These are phyloP conservation scores for Stomatorhinus ivindoensis DNA, from an alignment of 2,113 vertebrate genomes.

Conservation along the genomic window DNA sequence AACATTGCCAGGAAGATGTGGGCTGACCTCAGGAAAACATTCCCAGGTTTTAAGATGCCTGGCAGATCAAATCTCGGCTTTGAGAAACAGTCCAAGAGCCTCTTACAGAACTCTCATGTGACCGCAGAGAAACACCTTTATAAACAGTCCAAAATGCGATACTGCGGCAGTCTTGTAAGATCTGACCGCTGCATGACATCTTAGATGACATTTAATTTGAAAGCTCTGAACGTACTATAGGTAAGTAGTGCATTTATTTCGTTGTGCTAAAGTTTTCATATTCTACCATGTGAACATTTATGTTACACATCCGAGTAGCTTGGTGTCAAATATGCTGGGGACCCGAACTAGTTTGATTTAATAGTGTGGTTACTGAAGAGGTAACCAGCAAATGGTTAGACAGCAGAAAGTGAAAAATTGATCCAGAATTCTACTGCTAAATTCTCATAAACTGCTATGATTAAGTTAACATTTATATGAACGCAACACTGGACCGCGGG, in stretches of 20 bases:
- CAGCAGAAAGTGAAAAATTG: background rate
- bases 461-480: background rate
- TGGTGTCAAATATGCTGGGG: background rate
- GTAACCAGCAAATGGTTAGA: background rate
- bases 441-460: background rate
- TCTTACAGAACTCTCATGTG: background rate
- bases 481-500: background rate
- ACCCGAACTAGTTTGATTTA: background rate
- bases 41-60: background rate
- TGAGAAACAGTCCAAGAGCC: background rate
- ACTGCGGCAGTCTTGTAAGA: background rate
- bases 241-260: background rate
- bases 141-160: background rate
- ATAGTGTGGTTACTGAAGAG: background rate
- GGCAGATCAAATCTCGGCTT: background rate
- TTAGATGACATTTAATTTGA: background rate
- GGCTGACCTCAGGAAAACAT: background rate
- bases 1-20: background rate
- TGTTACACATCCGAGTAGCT: background rate
- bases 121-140: background rate
- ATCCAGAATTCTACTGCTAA: background rate
- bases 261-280: background rate
- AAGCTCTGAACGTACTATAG: background rate
- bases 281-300: background rate
- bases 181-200: background rate